Evolutionary conservation across 2,113 vertebrate genomes (phyloP).

Genomic region (Siniperca chuatsi): DNA sequence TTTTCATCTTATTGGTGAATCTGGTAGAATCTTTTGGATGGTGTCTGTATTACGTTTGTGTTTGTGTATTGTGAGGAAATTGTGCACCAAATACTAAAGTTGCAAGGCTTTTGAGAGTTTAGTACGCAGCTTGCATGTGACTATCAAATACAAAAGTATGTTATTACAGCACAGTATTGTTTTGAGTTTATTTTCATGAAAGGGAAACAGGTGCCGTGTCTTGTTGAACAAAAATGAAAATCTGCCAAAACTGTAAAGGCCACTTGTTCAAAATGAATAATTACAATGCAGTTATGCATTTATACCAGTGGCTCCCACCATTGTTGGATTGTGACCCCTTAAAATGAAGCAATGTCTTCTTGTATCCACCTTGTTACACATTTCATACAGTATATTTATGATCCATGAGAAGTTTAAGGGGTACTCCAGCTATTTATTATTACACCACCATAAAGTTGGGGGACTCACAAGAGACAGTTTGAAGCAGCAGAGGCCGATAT

Average conservation of each 20-base stretch:
- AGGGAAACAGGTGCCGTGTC: neutral
- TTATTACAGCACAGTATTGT: neutral
- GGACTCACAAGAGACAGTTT: neutral
- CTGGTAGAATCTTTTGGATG: neutral
- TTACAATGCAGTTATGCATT: neutral
- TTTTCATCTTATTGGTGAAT: neutral
- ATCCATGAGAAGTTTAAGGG: neutral
- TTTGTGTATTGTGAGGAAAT: neutral
- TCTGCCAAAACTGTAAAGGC: neutral
- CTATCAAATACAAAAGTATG: neutral
- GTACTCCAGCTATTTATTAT: neutral
- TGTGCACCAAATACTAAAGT: neutral
- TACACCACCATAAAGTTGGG: neutral
- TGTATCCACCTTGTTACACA: too few relatives aligned
- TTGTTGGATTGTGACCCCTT: neutral
- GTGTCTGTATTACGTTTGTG: neutral
- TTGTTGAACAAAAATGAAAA: neutral
- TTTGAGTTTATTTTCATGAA: neutral
- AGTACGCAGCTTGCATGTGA: neutral
- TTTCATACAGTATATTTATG: slow-evolving; percentile 18
- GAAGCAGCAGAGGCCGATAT: neutral
- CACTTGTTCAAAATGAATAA: neutral
- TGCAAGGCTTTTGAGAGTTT: neutral
- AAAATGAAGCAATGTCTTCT: neutral
- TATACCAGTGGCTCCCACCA: neutral